Conservation (phyloP, 2,888 invertebrate genomes). For the Leptopterna dolabrata region DNA sequence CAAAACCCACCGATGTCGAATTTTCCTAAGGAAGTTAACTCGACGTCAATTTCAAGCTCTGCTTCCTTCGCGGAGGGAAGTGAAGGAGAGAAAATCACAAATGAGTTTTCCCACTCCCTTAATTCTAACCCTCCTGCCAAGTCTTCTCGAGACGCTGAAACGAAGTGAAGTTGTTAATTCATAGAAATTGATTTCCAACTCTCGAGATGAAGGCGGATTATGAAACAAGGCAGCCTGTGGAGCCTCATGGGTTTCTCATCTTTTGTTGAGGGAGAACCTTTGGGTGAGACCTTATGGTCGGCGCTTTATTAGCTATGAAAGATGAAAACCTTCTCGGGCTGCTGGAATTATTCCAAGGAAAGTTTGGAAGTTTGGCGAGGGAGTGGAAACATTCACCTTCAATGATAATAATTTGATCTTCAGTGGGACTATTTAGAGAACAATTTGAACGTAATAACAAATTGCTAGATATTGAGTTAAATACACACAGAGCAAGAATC, state of each 20-base stretch:
- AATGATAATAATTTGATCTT: too few relatives aligned
- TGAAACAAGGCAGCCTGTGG: not conserved
- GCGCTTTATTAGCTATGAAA: too few relatives aligned
- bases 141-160: constrained; percentile 8
- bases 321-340: too few relatives aligned
- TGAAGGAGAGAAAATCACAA: constrained; percentile 13
- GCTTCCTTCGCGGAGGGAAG: not conserved
- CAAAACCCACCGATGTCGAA: not conserved
- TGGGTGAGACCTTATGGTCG: not conserved
- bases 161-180: constrained; percentile 15
- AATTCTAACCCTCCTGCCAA: not conserved
- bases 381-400: too few relatives aligned
- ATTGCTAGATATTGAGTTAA: too few relatives aligned
- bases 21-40: not conserved
- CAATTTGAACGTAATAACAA: too few relatives aligned
- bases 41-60: constrained; percentile 13
- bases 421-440: too few relatives aligned
- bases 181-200: constrained; percentile 4
- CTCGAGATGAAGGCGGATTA: not conserved
- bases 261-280: not conserved
- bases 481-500: too few relatives aligned
- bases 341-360: too few relatives aligned
- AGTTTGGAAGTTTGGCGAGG: too few relatives aligned
- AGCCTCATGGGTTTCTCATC: not conserved
- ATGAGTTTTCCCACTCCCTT: constrained; percentile 8